Percentiles rank a stretch among this genome's conserved stretches.
Conservation (phyloP, 2,888 invertebrate genomes). For the Scelioninae gen. 2 region DNA sequence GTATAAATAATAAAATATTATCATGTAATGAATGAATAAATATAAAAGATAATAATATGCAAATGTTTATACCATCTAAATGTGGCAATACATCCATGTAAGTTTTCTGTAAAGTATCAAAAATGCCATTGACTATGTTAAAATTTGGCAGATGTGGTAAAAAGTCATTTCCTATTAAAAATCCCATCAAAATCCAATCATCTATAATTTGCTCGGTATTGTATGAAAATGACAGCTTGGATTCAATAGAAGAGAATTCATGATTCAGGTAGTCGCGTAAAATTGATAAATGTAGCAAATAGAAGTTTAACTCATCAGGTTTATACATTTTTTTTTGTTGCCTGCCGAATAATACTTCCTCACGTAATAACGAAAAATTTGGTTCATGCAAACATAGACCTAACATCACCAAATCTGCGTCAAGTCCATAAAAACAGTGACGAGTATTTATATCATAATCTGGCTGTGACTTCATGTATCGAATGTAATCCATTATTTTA, state of each 20-base stretch:
- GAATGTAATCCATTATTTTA: constrained; percentile 99
- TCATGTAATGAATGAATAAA: too few species aligned
- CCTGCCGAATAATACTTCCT: constrained; percentile 91
- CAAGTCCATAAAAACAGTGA: constrained; percentile 97
- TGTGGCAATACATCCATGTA: constrained; percentile 92
- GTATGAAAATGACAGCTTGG: constrained; percentile 83
- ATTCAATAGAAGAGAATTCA: constrained; percentile 87
- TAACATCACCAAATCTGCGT: constrained; percentile 98
- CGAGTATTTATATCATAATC: constrained; percentile 93
- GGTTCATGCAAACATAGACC: constrained; percentile 97
- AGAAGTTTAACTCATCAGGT: constrained; percentile 94
- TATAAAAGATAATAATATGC: too few species aligned
- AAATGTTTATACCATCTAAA: constrained; percentile 82
- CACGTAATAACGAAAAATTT: constrained; percentile 94
- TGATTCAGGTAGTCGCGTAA: constrained; percentile 94
- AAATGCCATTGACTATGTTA: constrained; percentile 93
- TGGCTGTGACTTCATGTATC: constrained; percentile 88
- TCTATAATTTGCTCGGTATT: constrained; percentile 95
- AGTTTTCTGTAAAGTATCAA: constrained; percentile 90
- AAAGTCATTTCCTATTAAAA: constrained; percentile 98
- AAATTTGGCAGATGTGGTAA: constrained; percentile 96
- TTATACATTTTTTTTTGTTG: constrained; percentile 80
- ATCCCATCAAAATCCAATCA: constrained; percentile 98
- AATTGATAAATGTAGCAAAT: constrained; percentile 92
- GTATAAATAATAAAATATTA: too few species aligned